Evolutionary conservation across 2,888 invertebrate genomes (phyloP).

Genomic region (Brenthis daphne): DNA sequence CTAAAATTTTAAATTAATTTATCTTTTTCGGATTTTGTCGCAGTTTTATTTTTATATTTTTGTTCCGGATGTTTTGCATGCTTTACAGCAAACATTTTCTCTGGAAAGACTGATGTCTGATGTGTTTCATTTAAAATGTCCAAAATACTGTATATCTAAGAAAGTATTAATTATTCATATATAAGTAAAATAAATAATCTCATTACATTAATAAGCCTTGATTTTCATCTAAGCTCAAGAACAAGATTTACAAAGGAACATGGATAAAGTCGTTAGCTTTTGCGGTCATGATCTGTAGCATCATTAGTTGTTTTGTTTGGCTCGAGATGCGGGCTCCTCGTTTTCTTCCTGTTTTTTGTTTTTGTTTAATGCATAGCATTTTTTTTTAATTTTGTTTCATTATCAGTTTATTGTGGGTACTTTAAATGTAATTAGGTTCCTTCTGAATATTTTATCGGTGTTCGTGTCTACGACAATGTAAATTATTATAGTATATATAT

Average conservation of each 20-base stretch:
- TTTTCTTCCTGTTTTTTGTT: slow-evolving; percentile 25
- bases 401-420: slow-evolving; percentile 4
- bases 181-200: too few relatives aligned
- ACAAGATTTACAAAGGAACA: slow-evolving; percentile 48
- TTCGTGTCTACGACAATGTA: too few relatives aligned
- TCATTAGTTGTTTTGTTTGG: slow-evolving; percentile 39
- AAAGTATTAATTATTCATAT: background rate
- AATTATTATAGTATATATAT: too few relatives aligned
- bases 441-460: too few relatives aligned
- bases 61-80: too few relatives aligned
- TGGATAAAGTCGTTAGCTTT: slow-evolving; percentile 66
- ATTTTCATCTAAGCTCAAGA: slow-evolving; percentile 10
- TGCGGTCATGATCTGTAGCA: slow-evolving; percentile 38
- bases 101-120: background rate
- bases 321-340: slow-evolving; percentile 28
- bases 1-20: too few relatives aligned
- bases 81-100: too few relatives aligned
- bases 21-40: too few relatives aligned
- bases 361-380: background rate
- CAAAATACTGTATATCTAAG: background rate
- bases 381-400: slow-evolving; percentile 12
- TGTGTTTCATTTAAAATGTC: background rate
- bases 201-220: background rate
- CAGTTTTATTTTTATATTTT: too few relatives aligned
- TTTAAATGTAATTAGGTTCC: background rate